Percentiles rank a stretch among this genome's conserved stretches.
phyloP scores from a whole-genome alignment of 2,113 vertebrate genomes.

The Erpornis zantholeuca region DNA sequence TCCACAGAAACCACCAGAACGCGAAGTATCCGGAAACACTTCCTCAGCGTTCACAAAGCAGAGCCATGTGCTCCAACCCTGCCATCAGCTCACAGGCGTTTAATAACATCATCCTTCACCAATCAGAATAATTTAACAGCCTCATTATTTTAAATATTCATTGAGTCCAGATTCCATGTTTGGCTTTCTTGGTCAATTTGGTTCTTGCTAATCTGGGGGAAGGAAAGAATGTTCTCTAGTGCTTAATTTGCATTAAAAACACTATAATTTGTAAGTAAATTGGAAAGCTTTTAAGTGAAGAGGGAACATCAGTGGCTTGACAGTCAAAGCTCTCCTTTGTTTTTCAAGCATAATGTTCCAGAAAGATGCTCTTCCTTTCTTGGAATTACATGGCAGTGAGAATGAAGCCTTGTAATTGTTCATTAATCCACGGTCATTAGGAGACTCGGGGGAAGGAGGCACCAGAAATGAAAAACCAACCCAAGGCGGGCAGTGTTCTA shows the following conservation, averaged over 20 bases:
- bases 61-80: not conserved
- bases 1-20: not conserved
- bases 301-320: constrained; percentile 62
- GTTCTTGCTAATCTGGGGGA: constrained; percentile 57
- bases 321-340: constrained; percentile 63
- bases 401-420: constrained; percentile 50
- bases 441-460: not conserved
- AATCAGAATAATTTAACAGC: constrained; percentile 68
- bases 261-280: constrained; percentile 69
- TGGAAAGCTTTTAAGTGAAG: constrained; percentile 60
- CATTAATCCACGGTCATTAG: constrained; percentile 39
- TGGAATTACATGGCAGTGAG: constrained; percentile 16
- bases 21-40: not conserved
- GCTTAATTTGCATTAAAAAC: constrained; percentile 67
- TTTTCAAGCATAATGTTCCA: constrained; percentile 51
- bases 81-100: constrained; percentile 18
- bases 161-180: constrained; percentile 35
- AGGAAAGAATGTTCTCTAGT: constrained; percentile 55
- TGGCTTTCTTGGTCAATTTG: constrained; percentile 66
- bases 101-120: constrained; percentile 41
- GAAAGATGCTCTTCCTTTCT: constrained; percentile 53
- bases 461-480: not conserved
- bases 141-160: constrained; percentile 62
- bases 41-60: not conserved
- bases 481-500: not conserved